Evolutionary conservation across 2,797 vertebrate species (phyloP), one percentile per base, ranked within the genome.

Genomic region (Notolepis coatsorum): DNA sequence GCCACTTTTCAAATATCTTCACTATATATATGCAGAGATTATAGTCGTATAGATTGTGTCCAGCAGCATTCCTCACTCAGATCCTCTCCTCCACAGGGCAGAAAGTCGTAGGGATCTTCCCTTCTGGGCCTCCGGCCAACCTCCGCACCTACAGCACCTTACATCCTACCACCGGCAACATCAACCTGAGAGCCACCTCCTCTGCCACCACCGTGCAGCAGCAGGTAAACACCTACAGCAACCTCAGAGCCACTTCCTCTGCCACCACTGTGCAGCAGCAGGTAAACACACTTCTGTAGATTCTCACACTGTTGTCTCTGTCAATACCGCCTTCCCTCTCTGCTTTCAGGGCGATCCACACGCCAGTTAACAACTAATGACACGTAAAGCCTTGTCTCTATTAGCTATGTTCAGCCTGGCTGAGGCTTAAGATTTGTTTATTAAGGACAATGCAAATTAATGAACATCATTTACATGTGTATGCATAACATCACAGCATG

Each of bases 31-130:
- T 2, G 7, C 17, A 5, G 1, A 7, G 2, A 6, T 9, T 20
- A 5, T 57, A 23, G 37, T 28, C 5, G 0, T 10, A 9, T 1
- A 24, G 2, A 5, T 0, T n/a, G 6, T 58, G 3, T 52, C 25
- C 2, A 28, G 8, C 31, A 49, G n/a, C n/a, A n/a, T n/a, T n/a
- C n/a, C n/a, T n/a, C n/a, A 18, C 47, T n/a, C 27, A 9, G 6
- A 30, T 12, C 2, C 10, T 61, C 5, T 68, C 17, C 7, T 84
- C 30, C n/a, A 15, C 81, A 98, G 97, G 96, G 76, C 97, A 97
- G 85, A 99, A 99, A 77, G 95, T 96, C 55, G 77, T 96, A 86
- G 94, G 97, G 64, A 98, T 99, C 86, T 97, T 99, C 88, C 96
- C 97, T 38, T 95, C 96, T 5, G 95, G 93, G 61, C 94, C 96